A percentile compares a stretch with the other conserved stretches of the same genome.
Evolutionary conservation across 2,113 vertebrate genomes (phyloP).

Genomic region (Acrocephalus kingi): DNA sequence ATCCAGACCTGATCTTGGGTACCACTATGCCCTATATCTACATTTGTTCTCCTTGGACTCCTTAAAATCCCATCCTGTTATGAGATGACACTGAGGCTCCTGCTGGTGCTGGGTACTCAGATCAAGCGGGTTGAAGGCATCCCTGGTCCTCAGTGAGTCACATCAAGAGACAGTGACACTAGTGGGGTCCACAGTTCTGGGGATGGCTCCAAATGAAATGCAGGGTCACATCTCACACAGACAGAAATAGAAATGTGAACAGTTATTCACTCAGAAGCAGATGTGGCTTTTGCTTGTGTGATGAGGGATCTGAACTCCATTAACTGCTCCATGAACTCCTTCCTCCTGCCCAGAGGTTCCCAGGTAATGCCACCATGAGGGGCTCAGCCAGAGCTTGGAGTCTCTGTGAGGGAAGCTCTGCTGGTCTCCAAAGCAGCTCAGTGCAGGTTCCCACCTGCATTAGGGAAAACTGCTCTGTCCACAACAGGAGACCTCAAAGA

Average conservation of each 20-base stretch:
- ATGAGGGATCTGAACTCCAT: neutral
- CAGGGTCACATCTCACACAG: neutral
- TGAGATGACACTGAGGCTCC: neutral
- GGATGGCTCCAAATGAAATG: neutral
- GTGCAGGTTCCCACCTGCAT: rapidly evolving
- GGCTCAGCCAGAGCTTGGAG: neutral
- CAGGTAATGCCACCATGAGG: rapidly evolving
- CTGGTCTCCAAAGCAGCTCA: rapidly evolving
- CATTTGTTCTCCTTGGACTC: neutral
- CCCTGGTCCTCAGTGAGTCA: rapidly evolving
- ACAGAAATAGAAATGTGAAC: neutral
- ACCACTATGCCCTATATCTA: neutral
- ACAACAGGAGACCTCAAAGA: neutral
- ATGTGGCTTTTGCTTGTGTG: neutral
- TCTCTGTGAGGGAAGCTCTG: neutral
- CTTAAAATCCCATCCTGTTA: neutral
- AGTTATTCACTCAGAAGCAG: neutral
- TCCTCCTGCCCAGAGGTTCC: neutral
- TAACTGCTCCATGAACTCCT: neutral
- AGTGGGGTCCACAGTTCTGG: neutral
- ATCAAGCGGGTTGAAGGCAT: neutral
- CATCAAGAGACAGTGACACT: neutral
- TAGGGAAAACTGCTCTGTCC: neutral
- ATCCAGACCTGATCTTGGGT: neutral
- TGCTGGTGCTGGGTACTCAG: neutral